phyloP scores from a whole-genome alignment of 2,888 invertebrate genomes.

The Cerastis leucographa region DNA sequence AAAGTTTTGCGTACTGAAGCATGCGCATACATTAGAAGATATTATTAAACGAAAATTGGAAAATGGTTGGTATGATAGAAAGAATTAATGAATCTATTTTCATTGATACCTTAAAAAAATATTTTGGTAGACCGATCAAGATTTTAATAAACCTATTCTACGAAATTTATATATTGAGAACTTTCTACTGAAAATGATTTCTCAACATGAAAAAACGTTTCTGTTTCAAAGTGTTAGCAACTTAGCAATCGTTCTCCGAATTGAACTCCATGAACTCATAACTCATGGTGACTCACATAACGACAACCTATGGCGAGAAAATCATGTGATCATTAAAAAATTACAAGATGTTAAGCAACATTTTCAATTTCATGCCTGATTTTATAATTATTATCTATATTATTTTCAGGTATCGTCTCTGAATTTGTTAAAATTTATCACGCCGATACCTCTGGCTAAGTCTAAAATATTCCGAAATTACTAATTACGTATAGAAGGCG shows the following conservation, averaged over 20 bases:
- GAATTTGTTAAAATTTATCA: neutral
- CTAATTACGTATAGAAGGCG: conserved; percentile 19
- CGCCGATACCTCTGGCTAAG: neutral
- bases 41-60: neutral
- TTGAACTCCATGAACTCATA: conserved; percentile 47
- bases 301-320: conserved; percentile 21
- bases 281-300: conserved; percentile 33
- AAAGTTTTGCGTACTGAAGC: neutral
- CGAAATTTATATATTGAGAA: neutral
- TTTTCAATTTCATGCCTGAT: conserved; percentile 14
- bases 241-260: conserved; percentile 25
- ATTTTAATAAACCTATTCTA: neutral
- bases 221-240: conserved; percentile 11
- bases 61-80: neutral
- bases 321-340: conserved; percentile 18
- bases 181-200: neutral
- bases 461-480: conserved; percentile 35
- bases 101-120: neutral
- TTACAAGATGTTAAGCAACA: neutral
- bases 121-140: neutral
- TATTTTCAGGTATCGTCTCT: neutral
- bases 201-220: neutral
- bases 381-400: too few relatives aligned
- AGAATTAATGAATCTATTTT: neutral
- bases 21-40: neutral